phyloP scores from a whole-genome alignment of 2,797 vertebrate species.

The Furcifer pardalis region DNA sequence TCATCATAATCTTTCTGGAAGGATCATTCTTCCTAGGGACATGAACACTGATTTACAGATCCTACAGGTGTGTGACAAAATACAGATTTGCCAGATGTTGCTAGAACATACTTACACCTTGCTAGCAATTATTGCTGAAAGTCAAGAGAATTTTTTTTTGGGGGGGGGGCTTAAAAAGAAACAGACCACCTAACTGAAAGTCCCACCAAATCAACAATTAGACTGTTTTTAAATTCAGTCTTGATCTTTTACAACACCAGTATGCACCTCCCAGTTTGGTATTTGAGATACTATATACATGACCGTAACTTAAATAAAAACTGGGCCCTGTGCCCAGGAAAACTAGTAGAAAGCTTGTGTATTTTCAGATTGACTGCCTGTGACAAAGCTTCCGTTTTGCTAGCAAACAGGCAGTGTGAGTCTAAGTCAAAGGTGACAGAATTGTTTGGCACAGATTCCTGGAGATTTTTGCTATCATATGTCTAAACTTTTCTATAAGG shows the following conservation, averaged over 20 bases:
- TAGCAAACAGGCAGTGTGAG: background rate
- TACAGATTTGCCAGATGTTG: background rate
- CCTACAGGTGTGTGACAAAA: background rate
- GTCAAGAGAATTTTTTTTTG: background rate
- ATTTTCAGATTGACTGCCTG: background rate
- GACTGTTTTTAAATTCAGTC: background rate
- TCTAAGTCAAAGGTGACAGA: background rate
- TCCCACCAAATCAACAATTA: background rate
- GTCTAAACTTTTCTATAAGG: background rate
- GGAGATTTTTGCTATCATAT: background rate
- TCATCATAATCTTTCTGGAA: background rate
- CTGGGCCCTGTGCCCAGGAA: constrained; percentile 39
- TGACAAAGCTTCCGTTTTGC: background rate
- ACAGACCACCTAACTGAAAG: background rate
- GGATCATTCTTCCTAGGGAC: background rate
- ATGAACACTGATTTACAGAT: background rate
- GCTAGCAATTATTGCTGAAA: background rate
- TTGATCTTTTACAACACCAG: background rate
- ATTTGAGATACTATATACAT: background rate
- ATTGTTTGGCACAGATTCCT: background rate
- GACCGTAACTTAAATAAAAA: constrained; percentile 37
- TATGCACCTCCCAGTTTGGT: background rate
- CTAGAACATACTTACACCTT: background rate
- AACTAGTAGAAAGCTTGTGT: constrained; percentile 5
- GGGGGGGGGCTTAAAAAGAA: background rate